Evolutionary conservation across 2,888 invertebrate genomes (phyloP), one percentile per base, ranked within the genome.

Genomic region (Axea sp.): DNA sequence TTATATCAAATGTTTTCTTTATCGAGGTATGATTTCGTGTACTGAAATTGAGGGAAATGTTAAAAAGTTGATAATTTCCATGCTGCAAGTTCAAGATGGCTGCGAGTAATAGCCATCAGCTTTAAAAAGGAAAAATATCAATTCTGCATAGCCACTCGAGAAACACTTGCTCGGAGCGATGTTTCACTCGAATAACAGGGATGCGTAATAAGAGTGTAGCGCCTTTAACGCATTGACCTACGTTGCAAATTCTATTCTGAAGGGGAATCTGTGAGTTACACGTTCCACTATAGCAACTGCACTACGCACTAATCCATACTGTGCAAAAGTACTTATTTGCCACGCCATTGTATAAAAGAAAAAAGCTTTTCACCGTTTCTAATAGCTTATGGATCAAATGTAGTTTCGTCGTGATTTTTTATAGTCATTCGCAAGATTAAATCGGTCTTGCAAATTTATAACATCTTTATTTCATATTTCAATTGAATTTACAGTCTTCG

Each of bases 141-240:
- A 71, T 67, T 67, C 31, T 64, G 49, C 71, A 60, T 57, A 68
- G 43, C 51, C 68, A 64, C 64, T 71, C 57, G 57, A 71, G 71
- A 64, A 55, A 71, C 33, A 47, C 33, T 57, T 15, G 55, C 71
- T 71, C 26, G 41, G 55, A 71, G 71, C 71, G 39, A 68, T 68
- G 59, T 57, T 57, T 68, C 59, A 51, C 55, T 71, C 62, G 62
- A 57, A 64, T 71, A 62, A 57, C 57, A 62, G 64, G 39, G 62
- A 71, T 47, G 71, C 71, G 71, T 71, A 64, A 71, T 71, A 71
- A 71, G 71, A 49, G 71, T 47, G 64, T 49, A 62, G 55, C 64
- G 55, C 71, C 71, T 71, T 69, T 53, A 55, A 59, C 53, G 62
- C 60, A 59, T 68, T 59, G 59, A 57, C 67, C 57, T 26, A 28